Evolutionary conservation across 2,888 invertebrate species (phyloP).

Genomic region (Mesorhabditis spiculigera): DNA sequence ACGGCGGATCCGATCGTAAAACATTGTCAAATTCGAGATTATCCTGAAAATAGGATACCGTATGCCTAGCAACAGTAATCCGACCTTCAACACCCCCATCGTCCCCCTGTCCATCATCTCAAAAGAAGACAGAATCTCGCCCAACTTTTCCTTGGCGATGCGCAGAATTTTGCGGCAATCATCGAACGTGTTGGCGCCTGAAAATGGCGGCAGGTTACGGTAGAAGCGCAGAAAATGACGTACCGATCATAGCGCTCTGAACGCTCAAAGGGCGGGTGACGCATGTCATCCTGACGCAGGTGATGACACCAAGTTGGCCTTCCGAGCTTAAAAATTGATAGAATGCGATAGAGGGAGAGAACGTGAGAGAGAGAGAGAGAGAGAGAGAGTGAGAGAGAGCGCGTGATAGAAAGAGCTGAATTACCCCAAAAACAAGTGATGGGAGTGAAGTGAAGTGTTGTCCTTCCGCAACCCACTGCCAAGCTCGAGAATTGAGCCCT

Average conservation of each 20-base stretch:
- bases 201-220: conserved; percentile 12
- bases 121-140: conserved; percentile 86
- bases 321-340: conserved; percentile 68
- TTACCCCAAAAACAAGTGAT: conserved; percentile 86
- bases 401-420: too few relatives aligned
- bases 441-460: conserved; percentile 93
- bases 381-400: too few relatives aligned
- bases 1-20: conserved; percentile 30
- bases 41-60: conserved; percentile 16
- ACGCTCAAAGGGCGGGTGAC: conserved; percentile 77
- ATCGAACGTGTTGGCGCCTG: conserved; percentile 67
- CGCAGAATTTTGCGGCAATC: conserved; percentile 74
- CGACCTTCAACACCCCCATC: conserved; percentile 63
- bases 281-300: conserved; percentile 84
- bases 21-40: conserved; percentile 37
- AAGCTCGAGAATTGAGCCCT: conserved; percentile 78
- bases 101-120: conserved; percentile 83
- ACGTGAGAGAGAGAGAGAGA: too few relatives aligned
- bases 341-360: too few relatives aligned
- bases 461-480: conserved; percentile 86
- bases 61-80: neutral
- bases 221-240: too few relatives aligned
- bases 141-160: conserved; percentile 73
- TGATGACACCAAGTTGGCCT: conserved; percentile 89
- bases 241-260: conserved; percentile 80